Conservation (phyloP, 1,140 invertebrate species). For the Macrosteles quadrilineatus region DNA sequence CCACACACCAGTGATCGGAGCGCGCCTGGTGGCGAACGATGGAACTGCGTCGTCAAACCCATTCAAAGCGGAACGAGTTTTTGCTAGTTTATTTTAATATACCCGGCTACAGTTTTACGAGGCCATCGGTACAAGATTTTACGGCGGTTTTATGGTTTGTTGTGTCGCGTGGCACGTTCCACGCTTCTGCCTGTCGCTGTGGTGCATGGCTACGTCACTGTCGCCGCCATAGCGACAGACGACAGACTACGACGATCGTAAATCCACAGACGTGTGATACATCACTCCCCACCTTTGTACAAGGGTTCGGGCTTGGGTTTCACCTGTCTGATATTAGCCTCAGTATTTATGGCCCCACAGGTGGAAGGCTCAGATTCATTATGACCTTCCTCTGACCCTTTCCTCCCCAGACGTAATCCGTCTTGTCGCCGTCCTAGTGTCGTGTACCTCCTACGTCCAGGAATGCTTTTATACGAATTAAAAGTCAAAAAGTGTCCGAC, state of each 20-base stretch:
- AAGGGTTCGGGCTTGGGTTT: conserved; percentile 11
- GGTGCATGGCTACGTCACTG: too few relatives aligned
- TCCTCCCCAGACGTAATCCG: not conserved
- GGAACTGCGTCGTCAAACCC: not conserved
- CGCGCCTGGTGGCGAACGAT: not conserved
- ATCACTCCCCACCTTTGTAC: conserved; percentile 13
- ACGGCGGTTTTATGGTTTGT: conserved; percentile 21
- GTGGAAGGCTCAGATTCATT: not conserved
- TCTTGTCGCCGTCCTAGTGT: not conserved
- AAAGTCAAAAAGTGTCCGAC: too few relatives aligned
- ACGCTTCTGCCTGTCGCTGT: too few relatives aligned
- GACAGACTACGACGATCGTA: too few relatives aligned
- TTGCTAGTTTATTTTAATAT: conserved; percentile 12
- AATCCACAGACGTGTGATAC: not conserved
- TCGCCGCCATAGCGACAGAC: too few relatives aligned
- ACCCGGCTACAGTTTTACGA: conserved; percentile 14
- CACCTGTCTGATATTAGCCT: conserved; percentile 18
- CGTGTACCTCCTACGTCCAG: too few relatives aligned
- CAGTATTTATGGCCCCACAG: not conserved
- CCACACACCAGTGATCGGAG: not conserved
- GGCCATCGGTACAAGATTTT: conserved; percentile 24
- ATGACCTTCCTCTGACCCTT: conserved; percentile 1
- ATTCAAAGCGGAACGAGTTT: conserved; percentile 22
- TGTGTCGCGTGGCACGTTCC: conserved; percentile 3
- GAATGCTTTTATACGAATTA: too few relatives aligned